These are phyloP conservation scores for Octopus sinensis DNA, from an alignment of 1,140 invertebrate genomes.

Conservation along the genomic window DNA sequence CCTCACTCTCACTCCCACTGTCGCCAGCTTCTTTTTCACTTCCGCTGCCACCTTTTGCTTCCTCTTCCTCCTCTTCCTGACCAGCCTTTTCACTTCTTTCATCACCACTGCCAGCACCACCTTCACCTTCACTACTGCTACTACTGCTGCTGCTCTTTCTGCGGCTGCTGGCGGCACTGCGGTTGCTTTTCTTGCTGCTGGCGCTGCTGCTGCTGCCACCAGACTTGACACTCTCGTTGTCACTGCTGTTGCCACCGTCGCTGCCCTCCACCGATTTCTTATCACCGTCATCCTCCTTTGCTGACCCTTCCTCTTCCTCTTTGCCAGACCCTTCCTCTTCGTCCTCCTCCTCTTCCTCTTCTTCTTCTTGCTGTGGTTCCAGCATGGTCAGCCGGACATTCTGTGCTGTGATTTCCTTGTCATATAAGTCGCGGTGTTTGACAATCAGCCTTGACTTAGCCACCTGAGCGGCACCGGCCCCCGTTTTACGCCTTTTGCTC, in stretches of 20 bases:
- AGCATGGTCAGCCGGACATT: conserved; percentile 75
- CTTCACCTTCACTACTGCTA: conserved; percentile 30
- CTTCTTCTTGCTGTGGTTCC: conserved; percentile 76
- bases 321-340: conserved; percentile 32
- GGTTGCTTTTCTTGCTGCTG: conserved; percentile 24
- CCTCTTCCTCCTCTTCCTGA: conserved; percentile 24
- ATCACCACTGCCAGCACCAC: conserved; percentile 3
- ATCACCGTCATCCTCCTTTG: conserved; percentile 24
- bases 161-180: conserved; percentile 16
- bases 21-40: conserved; percentile 17
- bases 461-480: conserved; percentile 37
- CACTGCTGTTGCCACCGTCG: conserved; percentile 31
- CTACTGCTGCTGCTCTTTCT: conserved; percentile 26
- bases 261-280: conserved; percentile 22
- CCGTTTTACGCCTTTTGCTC: conserved; percentile 76
- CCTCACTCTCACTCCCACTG: conserved; percentile 36
- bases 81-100: conserved; percentile 23
- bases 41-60: background rate
- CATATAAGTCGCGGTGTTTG: conserved; percentile 83
- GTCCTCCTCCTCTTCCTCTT: conserved; percentile 66
- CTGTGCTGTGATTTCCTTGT: conserved; percentile 81
- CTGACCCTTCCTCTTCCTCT: conserved; percentile 18
- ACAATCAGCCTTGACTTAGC: conserved; percentile 84
- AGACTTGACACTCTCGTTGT: conserved; percentile 31
- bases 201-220: conserved; percentile 30